phyloP scores from a whole-genome alignment of 2,797 vertebrate species.

The Delichon dasypus region DNA sequence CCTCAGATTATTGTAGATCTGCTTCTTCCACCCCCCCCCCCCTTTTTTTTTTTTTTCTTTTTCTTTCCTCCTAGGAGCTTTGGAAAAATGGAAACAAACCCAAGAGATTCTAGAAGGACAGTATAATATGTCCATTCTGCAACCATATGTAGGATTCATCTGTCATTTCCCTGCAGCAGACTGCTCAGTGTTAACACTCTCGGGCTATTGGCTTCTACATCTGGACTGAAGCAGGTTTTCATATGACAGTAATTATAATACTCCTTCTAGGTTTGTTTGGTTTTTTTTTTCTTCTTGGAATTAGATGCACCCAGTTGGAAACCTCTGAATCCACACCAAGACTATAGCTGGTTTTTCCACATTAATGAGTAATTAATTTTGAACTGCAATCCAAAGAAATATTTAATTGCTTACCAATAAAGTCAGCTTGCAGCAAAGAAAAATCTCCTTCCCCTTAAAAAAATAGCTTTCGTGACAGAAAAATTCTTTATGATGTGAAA shows the following conservation, averaged over 20 bases:
- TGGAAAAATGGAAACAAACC: slow-evolving; percentile 11
- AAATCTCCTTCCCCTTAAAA: neutral
- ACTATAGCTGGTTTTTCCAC: slow-evolving; percentile 51
- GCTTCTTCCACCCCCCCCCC: neutral
- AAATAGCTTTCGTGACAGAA: slow-evolving; percentile 24
- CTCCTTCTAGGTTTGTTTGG: neutral
- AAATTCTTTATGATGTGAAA: slow-evolving; percentile 47
- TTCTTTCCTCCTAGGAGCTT: neutral
- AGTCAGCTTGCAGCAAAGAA: slow-evolving; percentile 18
- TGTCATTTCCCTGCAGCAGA: slow-evolving; percentile 63
- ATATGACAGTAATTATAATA: slow-evolving; percentile 63
- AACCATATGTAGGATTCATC: slow-evolving; percentile 57
- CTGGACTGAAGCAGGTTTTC: slow-evolving; percentile 60
- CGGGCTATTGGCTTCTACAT: slow-evolving; percentile 47
- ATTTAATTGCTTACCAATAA: slow-evolving; percentile 27
- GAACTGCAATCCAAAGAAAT: slow-evolving; percentile 45
- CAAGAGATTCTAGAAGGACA: neutral
- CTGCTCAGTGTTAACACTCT: slow-evolving; percentile 47
- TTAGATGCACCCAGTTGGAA: slow-evolving; percentile 29
- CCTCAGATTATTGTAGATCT: neutral
- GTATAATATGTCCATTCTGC: slow-evolving; percentile 10
- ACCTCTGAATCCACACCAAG: neutral
- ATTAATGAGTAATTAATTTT: slow-evolving; percentile 64
- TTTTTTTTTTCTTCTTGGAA: slow-evolving; percentile 23
- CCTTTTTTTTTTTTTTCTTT: neutral